Base-by-base conservation (phyloP, 35 echinoderm and acorn worm genomes). In the Heliocidaris tuberculata region DNA sequence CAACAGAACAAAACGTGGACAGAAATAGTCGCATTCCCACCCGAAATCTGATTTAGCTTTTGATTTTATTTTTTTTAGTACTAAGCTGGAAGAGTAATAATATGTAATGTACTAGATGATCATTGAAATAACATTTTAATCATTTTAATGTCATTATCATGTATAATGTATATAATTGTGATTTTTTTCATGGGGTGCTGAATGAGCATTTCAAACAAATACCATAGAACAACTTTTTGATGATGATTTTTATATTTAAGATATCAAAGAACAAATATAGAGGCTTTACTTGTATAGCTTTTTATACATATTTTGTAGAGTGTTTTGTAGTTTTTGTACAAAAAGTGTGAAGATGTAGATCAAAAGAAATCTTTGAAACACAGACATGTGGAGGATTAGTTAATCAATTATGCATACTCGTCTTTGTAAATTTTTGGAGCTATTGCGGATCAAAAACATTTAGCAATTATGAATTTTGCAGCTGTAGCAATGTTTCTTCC, bases 231-330 rank as follows among this genome's bases (percentile, higher is more conserved):
- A 78, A 78, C 65, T 78, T 78, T 56, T 78, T 78, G 27, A 78
- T 19, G 65, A 19, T n/a, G 2, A 78, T 78, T 78, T 71, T 78
- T 78, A n/a, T 78, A 78, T n/a, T 56, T 8, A 78, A 78, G 2
- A 71, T 17, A 71, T 71, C 61, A 71, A 71, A 71, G 65, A 78
- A 78, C 65, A 78, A 78, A 78, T 24, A 56, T 56, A 78, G 65
- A 78, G 65, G 65, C 65, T 70, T 70, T 70, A 70, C 17, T 70
- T 78, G 65, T 78, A 78, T 78, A 78, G 65, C 27, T 78, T 78
- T 78, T 78, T 78, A 78, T 78, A 78, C 65, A 78, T 78, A 78
- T 78, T 78, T 78, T 78, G 65, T 78, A 78, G 65, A 78, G 65
- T 78, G n/a, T 21, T 27, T 78, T 78, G 0, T 78, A 56, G 65